Percentiles rank a stretch among this genome's conserved stretches.
Evolutionary conservation across 2,113 vertebrate species (phyloP).

Genomic region (Urocitellus parryii): DNA sequence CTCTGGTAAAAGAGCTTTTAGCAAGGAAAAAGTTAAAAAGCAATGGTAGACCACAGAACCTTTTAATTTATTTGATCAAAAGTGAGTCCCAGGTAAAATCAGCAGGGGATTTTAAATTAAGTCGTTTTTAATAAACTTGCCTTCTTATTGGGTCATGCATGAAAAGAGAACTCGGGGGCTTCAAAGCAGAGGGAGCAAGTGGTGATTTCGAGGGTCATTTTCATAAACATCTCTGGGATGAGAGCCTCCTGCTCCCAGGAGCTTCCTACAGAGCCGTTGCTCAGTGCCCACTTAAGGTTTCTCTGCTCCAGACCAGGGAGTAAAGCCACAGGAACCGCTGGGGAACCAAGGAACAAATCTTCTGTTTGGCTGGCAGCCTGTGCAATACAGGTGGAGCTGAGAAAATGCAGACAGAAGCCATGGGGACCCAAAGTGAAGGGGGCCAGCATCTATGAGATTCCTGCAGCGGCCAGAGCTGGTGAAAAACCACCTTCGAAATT

Average conservation of each 20-base stretch:
- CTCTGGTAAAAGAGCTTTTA: background rate
- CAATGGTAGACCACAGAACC: background rate
- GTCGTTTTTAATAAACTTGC: conserved; percentile 67
- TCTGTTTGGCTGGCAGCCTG: background rate
- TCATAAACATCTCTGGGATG: background rate
- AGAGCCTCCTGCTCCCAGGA: background rate
- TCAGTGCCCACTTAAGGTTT: background rate
- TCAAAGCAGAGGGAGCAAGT: conserved; percentile 43
- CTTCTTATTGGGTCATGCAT: background rate
- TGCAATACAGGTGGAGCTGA: background rate
- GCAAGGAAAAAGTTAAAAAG: background rate
- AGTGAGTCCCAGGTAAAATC: conserved; percentile 44
- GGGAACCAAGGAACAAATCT: background rate
- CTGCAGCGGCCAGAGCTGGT: background rate
- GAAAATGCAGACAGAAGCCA: background rate
- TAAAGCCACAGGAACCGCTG: background rate
- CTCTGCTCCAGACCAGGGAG: background rate
- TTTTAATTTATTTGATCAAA: conserved; percentile 76
- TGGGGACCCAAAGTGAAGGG: background rate
- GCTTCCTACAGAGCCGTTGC: fast-evolving
- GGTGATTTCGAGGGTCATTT: background rate
- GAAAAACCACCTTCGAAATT: background rate
- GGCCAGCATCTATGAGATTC: too few relatives aligned
- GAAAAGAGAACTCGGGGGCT: background rate
- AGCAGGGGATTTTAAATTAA: conserved; percentile 72